Percentiles rank a stretch among this genome's conserved stretches.
phyloP scores from a whole-genome alignment of 2,888 invertebrate species.

The Drosophila atripex region DNA sequence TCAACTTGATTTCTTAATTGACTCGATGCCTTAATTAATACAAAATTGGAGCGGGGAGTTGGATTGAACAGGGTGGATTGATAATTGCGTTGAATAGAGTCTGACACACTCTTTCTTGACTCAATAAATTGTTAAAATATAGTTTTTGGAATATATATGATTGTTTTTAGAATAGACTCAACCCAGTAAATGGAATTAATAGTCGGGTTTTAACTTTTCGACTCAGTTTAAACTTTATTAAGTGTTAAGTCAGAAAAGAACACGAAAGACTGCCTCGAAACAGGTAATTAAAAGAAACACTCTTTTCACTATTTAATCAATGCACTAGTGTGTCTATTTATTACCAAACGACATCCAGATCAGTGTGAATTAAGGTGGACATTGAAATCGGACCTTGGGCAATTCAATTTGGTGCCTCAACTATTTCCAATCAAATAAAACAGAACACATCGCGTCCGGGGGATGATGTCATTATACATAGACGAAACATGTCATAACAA shows the following conservation, averaged over 20 bases:
- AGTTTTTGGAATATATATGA: no score
- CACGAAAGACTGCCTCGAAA: slow-evolving; percentile 7
- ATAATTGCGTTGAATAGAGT: slow-evolving; percentile 18
- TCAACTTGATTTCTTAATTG: slow-evolving; percentile 32
- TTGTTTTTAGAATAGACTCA: no score
- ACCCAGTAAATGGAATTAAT: no score
- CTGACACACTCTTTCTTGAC: not conserved
- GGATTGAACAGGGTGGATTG: slow-evolving; percentile 19
- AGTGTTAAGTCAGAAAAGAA: slow-evolving; percentile 9
- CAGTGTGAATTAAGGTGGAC: slow-evolving; percentile 22
- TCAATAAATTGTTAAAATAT: not conserved
- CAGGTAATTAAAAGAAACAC: not conserved
- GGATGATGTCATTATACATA: slow-evolving; percentile 27
- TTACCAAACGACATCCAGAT: slow-evolving; percentile 1
- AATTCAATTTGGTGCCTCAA: slow-evolving; percentile 23
- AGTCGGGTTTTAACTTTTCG: no score
- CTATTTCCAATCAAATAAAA: slow-evolving; percentile 26
- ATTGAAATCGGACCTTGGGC: slow-evolving; percentile 32
- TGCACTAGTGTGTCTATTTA: slow-evolving; percentile 14
- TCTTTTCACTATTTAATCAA: not conserved
- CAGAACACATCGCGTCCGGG: slow-evolving; percentile 21
- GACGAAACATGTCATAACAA: slow-evolving; percentile 26
- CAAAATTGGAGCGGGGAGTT: slow-evolving; percentile 17
- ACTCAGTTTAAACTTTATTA: no score
- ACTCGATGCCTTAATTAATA: slow-evolving; percentile 40